Evolutionary conservation across 1,140 invertebrate species (phyloP), one percentile per base, ranked within the genome.

Genomic region (Pachypsylla venusta): DNA sequence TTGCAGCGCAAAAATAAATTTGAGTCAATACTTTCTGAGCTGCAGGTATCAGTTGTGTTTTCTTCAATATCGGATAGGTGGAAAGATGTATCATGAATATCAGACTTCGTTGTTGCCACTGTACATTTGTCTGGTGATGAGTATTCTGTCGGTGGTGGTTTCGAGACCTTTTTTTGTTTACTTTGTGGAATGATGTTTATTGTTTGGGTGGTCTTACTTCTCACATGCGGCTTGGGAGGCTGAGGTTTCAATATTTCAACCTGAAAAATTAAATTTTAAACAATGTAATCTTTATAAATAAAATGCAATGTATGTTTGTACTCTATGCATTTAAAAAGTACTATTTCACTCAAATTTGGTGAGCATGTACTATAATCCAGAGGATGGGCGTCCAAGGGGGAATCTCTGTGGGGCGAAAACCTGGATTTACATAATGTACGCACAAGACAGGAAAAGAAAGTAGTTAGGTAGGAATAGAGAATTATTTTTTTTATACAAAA

Each of bases 21-120:
- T 48, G 7, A 7, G 42, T 48, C 16, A 19, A 48, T 48, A 48
- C 42, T 19, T 4, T 19, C 42, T 5, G 42, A 48, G n/a, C 42
- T 48, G 16, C 16, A 4, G n/a, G 42, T 19, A 48, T 48, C 42
- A 48, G n/a, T 10, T 48, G 42, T 10, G 16, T 48, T 48, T 48
- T 48, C 42, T 48, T 48, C 42, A 35, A 35, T 35, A 48, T 48
- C 42, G 22, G 42, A 48, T 48, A 48, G 4, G 22, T 48, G 42
- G 42, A 48, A 48, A 48, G 42, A 48, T 48, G 5, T 48, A 48
- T 48, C 42, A 4, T 5, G 16, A 7, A 48, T n/a, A n/a, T n/a
- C 7, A 48, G 42, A 4, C 22, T 48, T 22, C 5, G 16, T 48
- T 48, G 42, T n/a, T 10, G 42, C 42, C 4, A 10, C 42, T n/a